A percentile compares a stretch with the other conserved stretches of the same genome.
phyloP scores from a whole-genome alignment of 2,888 invertebrate genomes.

The Phyllotreta cruciferae region DNA sequence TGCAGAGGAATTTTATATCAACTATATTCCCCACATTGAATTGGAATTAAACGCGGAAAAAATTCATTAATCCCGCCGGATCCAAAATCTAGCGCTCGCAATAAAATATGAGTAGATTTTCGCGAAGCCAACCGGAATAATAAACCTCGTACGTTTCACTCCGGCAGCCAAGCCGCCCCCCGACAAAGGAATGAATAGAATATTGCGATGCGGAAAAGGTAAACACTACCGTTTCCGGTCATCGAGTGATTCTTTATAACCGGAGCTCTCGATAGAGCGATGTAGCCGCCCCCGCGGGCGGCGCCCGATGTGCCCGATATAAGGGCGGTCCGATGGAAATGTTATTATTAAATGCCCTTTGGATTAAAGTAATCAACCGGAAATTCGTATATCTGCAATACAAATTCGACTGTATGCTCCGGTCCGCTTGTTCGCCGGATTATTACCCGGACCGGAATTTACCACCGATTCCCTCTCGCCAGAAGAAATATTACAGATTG shows the following conservation, averaged over 20 bases:
- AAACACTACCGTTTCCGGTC: constrained; percentile 49
- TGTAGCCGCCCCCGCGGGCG: constrained; percentile 38
- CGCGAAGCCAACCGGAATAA: constrained; percentile 24
- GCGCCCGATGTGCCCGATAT: no score
- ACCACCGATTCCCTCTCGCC: no score
- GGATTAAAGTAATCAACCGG: constrained; percentile 4
- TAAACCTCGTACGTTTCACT: constrained; percentile 32
- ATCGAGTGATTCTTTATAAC: constrained; percentile 48
- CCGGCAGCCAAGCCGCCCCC: constrained; percentile 15
- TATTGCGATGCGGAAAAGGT: constrained; percentile 45
- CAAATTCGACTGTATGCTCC: no score
- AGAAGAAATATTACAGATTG: no score
- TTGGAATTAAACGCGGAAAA: no score
- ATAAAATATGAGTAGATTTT: background rate
- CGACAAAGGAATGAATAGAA: constrained; percentile 37
- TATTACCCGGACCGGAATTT: no score
- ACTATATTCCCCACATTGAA: no score
- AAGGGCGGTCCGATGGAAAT: constrained; percentile 11
- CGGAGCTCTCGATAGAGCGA: constrained; percentile 30
- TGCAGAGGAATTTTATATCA: no score
- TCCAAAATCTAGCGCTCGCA: no score
- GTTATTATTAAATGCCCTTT: constrained; percentile 12
- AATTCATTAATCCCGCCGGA: no score
- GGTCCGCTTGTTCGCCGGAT: no score
- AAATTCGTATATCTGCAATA: constrained; percentile 3